Percentiles rank a stretch among this genome's conserved stretches.
Evolutionary conservation across 2,797 vertebrate genomes (phyloP).

Genomic region (Pseudochromis fuscus): DNA sequence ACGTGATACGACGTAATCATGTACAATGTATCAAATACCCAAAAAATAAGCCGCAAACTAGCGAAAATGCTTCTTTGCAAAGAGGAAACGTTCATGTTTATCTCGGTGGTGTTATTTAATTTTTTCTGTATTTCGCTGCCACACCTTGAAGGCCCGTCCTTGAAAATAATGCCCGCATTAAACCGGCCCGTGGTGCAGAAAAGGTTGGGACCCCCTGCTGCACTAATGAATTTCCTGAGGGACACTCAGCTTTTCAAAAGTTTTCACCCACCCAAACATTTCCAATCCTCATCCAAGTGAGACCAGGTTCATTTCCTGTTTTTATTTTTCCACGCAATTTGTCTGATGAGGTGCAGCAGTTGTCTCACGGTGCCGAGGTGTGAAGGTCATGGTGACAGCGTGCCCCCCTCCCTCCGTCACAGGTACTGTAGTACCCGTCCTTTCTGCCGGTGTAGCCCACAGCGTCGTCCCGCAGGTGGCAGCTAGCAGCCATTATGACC

Average conservation of each 20-base stretch:
- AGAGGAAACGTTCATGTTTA: too few species aligned
- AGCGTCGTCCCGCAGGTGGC: conserved; percentile 52
- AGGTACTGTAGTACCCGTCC: conserved; percentile 5
- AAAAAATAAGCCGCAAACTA: too few species aligned
- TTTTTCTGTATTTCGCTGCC: too few species aligned
- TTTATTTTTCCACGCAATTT: conserved; percentile 3
- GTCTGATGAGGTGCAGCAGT: conserved; percentile 29
- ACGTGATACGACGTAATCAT: too few species aligned
- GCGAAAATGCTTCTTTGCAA: too few species aligned
- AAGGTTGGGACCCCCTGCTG: too few species aligned
- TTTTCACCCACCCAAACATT: neutral
- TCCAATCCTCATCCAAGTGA: conserved; percentile 3
- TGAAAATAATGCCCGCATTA: too few species aligned
- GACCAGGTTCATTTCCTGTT: conserved; percentile 3
- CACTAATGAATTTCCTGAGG: neutral
- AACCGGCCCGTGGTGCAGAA: too few species aligned
- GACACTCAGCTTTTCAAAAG: neutral
- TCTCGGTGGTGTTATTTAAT: too few species aligned
- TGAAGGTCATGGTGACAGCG: conserved; percentile 77
- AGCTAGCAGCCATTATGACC: conserved; percentile 56
- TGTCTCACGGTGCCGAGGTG: conserved; percentile 60
- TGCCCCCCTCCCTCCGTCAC: conserved; percentile 33
- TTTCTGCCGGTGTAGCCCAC: conserved; percentile 25
- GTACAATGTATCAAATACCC: too few species aligned
- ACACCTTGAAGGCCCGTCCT: too few species aligned